These are phyloP conservation scores for Ceraclea dissimilis DNA, from an alignment of 2,888 invertebrate genomes.

Conservation along the genomic window DNA sequence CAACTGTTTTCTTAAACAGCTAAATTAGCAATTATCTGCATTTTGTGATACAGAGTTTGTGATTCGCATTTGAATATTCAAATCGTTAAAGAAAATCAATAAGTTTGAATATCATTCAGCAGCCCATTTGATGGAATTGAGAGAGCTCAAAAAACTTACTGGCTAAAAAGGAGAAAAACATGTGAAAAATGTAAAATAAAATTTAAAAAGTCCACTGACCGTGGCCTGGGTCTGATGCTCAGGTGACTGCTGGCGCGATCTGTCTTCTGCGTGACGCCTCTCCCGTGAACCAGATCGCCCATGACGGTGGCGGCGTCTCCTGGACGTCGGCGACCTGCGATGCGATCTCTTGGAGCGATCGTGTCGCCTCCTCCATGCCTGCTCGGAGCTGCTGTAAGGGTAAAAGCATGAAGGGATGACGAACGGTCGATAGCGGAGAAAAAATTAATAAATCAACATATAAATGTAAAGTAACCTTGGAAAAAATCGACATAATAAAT, in stretches of 20 bases:
- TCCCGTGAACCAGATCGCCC: slow-evolving; percentile 12
- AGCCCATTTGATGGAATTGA: neutral
- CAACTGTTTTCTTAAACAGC: no score
- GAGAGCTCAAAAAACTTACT: neutral
- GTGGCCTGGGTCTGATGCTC: slow-evolving; percentile 12
- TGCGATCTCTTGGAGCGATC: slow-evolving; percentile 80
- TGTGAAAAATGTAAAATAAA: no score
- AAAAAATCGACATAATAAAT: neutral
- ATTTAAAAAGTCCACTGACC: slow-evolving; percentile 11
- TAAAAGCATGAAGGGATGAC: slow-evolving; percentile 3
- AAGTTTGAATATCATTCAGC: neutral
- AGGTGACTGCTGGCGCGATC: slow-evolving; percentile 37
- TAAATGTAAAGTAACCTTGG: neutral
- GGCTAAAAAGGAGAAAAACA: neutral
- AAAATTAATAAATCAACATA: neutral
- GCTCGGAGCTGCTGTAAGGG: slow-evolving; percentile 50
- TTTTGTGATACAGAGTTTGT: no score
- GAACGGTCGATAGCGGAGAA: neutral
- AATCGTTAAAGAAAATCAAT: no score
- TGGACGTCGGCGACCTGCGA: slow-evolving; percentile 73
- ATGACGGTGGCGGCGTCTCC: slow-evolving; percentile 60
- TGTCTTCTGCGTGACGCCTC: slow-evolving; percentile 11
- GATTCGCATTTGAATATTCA: no score
- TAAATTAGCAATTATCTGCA: no score
- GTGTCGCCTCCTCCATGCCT: slow-evolving; percentile 72